These are phyloP conservation scores for Lutraria lutraria DNA, from an alignment of 2,888 invertebrate species.

Conservation along the genomic window DNA sequence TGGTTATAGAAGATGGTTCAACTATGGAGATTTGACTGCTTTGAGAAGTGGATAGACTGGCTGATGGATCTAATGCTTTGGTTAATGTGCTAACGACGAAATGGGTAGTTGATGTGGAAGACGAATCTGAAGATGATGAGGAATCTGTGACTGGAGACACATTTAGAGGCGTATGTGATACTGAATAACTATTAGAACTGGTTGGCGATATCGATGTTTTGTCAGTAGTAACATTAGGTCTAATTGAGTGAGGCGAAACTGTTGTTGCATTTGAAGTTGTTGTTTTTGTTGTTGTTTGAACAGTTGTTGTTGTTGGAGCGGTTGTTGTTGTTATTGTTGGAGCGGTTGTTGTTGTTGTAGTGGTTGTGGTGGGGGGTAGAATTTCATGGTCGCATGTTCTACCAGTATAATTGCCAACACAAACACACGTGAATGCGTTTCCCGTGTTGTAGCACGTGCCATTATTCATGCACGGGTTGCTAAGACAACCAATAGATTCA, in stretches of 20 bases:
- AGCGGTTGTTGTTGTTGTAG: background rate
- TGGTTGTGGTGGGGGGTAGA: background rate
- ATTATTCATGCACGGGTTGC: constrained; percentile 61
- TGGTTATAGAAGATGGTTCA: background rate
- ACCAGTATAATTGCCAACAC: constrained; percentile 29
- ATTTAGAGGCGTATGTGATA: background rate
- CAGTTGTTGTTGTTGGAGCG: background rate
- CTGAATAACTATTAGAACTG: too few relatives aligned
- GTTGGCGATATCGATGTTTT: background rate
- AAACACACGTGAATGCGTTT: constrained; percentile 40
- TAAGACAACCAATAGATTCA: constrained; percentile 62
- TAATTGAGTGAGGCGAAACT: background rate
- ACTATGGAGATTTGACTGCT: background rate
- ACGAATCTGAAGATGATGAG: background rate
- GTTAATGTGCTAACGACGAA: background rate
- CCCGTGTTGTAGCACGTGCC: constrained; percentile 43
- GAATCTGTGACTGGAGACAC: background rate
- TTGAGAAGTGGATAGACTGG: background rate
- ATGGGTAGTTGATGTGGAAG: too few relatives aligned
- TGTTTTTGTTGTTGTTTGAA: background rate
- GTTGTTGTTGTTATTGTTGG: background rate
- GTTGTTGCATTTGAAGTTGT: background rate
- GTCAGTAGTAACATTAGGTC: background rate
- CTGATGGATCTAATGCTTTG: background rate
- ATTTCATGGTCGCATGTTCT: constrained; percentile 34